Base-by-base conservation (phyloP, 2,888 invertebrate species). In the Sepioteuthis lessoniana region DNA sequence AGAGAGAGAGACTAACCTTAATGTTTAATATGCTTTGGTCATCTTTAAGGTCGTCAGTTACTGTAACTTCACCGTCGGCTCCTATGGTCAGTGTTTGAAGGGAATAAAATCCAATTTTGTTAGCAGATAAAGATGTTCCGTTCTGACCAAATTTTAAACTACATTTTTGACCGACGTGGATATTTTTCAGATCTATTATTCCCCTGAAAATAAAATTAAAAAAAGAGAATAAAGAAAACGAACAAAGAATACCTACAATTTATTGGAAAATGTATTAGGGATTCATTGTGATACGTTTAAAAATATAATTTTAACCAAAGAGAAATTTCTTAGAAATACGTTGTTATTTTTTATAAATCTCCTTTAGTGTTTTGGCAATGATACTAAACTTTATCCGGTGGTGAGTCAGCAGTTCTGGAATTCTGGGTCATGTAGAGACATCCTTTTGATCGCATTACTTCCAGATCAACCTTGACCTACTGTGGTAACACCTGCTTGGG, bases 51-150 rank as follows among this genome's bases (percentile, higher is more conserved):
- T 95, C 96, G 25, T 95, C 94, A 8, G 95, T 95, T 0, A 95
- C 94, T 10, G 96, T 96, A 50, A 96, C 95, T 93, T 96, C 96
- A 21, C 96, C 96, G 3, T 95, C 96, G 42, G 95, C 95, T 28
- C 95, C 95, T 28, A 96, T 95, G 19, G 95, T 95, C 8, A 96
- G 94, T 31, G 93, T 94, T 31, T 95, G 93, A 90, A 96, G 95
- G 76, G 94, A 94, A 91, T 95, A 95, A 37, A 94, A 55, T 13
- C 96, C 96, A 3, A 92, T 91, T 13, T 94, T 94, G 4, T 76
- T 90, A 1, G 94, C 93, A 5, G 95, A 94, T 37, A 94, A 93
- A 13, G 95, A 95, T 16, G 95, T 95, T 16, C 96, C 96, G 28
- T 95, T 94, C 13, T 94, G 93, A 7, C 96, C 95, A 7, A 96